Conservation (phyloP, 2,797 vertebrate genomes). For the Neosilurus hyrtlii region DNA sequence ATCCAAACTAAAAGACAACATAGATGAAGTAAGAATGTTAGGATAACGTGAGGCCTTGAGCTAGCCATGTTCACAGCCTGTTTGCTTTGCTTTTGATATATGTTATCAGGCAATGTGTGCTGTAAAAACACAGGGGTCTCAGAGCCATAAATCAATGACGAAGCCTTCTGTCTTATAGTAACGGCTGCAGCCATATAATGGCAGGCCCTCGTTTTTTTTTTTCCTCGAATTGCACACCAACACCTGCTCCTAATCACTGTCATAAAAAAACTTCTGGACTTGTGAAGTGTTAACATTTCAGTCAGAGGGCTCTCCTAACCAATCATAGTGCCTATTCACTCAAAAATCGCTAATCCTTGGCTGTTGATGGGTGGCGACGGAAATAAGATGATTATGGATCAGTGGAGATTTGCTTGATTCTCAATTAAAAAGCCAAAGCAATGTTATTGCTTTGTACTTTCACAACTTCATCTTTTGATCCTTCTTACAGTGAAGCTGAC, state of each 20-base stretch:
- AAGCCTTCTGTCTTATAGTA: conserved; percentile 49
- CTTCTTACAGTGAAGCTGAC: conserved; percentile 41
- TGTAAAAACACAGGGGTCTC: conserved; percentile 67
- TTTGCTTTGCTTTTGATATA: conserved; percentile 36
- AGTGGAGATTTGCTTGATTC: conserved; percentile 54
- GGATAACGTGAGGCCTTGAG: background rate
- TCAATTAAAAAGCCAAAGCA: conserved; percentile 46
- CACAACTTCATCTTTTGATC: conserved; percentile 40
- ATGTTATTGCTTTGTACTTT: conserved; percentile 28
- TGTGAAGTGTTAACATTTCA: conserved; percentile 72
- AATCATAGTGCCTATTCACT: conserved; percentile 35
- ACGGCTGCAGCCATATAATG: conserved; percentile 23
- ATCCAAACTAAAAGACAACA: background rate
- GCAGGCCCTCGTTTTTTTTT: conserved; percentile 28
- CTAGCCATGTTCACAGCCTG: conserved; percentile 17
- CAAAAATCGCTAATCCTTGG: conserved; percentile 42
- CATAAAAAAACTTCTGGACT: conserved; percentile 56
- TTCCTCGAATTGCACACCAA: conserved; percentile 58
- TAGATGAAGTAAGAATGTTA: background rate
- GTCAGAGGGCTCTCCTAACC: conserved; percentile 33
- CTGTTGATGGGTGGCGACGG: conserved; percentile 44
- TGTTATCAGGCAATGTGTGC: conserved; percentile 65
- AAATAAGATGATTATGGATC: conserved; percentile 62
- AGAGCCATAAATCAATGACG: conserved; percentile 70
- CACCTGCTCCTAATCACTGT: conserved; percentile 78